A percentile compares a stretch with the other conserved stretches of the same genome.
phyloP scores from a whole-genome alignment of 2,797 vertebrate species.

The Centroberyx gerrardi region DNA sequence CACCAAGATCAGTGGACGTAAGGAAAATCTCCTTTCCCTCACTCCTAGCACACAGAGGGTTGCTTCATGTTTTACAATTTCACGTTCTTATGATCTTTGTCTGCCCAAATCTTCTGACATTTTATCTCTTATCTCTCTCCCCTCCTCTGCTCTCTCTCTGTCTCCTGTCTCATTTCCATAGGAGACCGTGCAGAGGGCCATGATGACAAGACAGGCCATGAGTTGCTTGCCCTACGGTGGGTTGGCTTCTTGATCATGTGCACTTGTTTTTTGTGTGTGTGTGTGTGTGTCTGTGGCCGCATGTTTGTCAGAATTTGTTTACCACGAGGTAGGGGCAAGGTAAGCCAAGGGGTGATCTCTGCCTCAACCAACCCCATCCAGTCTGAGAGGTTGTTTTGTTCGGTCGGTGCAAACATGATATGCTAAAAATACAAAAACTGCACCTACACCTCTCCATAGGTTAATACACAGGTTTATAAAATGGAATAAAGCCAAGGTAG shows the following conservation, averaged over 20 bases:
- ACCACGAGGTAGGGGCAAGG: neutral
- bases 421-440: too few species aligned
- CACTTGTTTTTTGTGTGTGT: slow-evolving; percentile 5
- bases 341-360: neutral
- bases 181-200: slow-evolving; percentile 86
- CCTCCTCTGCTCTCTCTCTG: neutral
- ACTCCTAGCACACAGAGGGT: neutral
- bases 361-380: too few species aligned
- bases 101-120: neutral
- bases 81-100: neutral
- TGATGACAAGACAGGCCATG: slow-evolving; percentile 88
- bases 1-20: slow-evolving; percentile 91
- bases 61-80: neutral
- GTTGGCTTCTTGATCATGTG: slow-evolving; percentile 8
- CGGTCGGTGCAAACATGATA: neutral
- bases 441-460: too few species aligned
- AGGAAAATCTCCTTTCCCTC: slow-evolving; percentile 55
- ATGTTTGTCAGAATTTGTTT: neutral
- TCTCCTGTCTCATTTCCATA: slow-evolving; percentile 66
- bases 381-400: neutral
- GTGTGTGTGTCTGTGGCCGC: neutral
- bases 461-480: neutral
- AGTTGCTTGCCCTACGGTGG: slow-evolving; percentile 91
- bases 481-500: neutral
- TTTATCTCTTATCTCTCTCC: neutral